Percentiles rank a stretch among this genome's conserved stretches.
phyloP scores from a whole-genome alignment of 2,113 vertebrate species.

The Atrichornis clamosus region DNA sequence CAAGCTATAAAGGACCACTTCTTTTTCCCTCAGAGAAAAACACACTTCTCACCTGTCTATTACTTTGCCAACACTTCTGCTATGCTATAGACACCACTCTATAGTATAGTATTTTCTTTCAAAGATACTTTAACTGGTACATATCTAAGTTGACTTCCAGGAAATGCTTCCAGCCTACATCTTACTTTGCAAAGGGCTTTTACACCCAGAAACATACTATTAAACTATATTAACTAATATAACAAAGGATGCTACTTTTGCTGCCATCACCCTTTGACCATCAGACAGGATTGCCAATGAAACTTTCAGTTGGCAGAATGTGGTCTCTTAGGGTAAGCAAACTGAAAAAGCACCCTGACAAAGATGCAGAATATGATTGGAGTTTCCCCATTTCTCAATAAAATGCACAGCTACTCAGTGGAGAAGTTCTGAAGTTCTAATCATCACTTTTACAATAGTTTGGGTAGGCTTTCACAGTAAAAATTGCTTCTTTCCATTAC shows the following conservation, averaged over 20 bases:
- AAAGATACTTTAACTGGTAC: neutral
- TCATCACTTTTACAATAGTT: neutral
- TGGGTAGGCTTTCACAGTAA: neutral
- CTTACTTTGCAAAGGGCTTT: neutral
- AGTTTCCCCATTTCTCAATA: neutral
- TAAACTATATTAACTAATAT: neutral
- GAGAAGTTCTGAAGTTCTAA: neutral
- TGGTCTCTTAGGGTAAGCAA: neutral
- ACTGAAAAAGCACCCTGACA: neutral
- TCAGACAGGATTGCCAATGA: neutral
- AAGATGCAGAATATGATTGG: neutral
- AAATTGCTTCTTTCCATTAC: neutral
- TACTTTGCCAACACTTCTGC: accelerated
- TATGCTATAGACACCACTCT: neutral
- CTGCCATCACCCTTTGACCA: neutral
- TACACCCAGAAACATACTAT: neutral
- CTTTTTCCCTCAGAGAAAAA: neutral
- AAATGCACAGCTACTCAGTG: accelerated
- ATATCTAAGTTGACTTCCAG: neutral
- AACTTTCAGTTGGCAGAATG: neutral
- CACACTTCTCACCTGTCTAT: neutral
- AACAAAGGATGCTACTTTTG: neutral
- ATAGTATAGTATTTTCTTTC: neutral
- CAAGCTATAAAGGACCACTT: neutral
- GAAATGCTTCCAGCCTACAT: neutral